Conservation (phyloP, 2,888 invertebrate genomes). For the Cantharis lateralis region DNA sequence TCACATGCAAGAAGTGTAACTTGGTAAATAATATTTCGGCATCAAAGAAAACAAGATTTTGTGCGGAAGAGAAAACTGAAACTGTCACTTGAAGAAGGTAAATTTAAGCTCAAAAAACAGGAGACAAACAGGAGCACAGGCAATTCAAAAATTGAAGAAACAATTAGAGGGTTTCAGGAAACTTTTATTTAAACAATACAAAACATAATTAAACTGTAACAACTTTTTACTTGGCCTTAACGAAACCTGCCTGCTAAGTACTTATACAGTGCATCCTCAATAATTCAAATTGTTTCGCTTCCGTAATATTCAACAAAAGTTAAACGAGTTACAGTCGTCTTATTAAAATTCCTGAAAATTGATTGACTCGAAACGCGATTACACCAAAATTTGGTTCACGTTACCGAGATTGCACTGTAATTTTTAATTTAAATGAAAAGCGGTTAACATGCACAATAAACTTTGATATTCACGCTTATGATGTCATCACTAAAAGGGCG, state of each 20-base stretch:
- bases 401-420: background rate
- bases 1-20: background rate
- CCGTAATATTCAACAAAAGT: background rate
- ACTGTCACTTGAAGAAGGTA: background rate
- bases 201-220: background rate
- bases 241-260: background rate
- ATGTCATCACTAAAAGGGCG: background rate
- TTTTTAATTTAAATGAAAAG: background rate
- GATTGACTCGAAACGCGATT: background rate
- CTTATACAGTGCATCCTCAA: background rate
- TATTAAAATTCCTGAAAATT: background rate
- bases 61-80: background rate
- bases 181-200: background rate
- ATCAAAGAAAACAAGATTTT: background rate
- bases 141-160: background rate
- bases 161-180: background rate
- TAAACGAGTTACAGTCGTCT: background rate
- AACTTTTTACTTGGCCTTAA: background rate
- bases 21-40: background rate
- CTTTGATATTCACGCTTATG: background rate
- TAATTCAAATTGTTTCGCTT: background rate
- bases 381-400: background rate
- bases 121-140: background rate
- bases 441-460: background rate
- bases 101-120: background rate